Base-by-base conservation (phyloP, 2,797 vertebrate species). In the Sebastes matsubarae region DNA sequence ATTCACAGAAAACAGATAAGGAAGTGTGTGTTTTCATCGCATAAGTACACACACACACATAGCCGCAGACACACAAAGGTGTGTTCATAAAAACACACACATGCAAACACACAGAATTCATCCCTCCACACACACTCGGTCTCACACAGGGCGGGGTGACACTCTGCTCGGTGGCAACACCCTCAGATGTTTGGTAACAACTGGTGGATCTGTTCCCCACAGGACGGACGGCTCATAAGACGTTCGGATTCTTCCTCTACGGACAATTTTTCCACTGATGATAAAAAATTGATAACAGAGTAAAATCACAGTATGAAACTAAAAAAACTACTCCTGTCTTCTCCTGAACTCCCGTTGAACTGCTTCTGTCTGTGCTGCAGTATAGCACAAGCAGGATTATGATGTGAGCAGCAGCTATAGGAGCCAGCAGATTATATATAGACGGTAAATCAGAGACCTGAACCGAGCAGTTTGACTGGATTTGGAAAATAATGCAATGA, bases 321-420 rank as follows among this genome's bases (percentile, higher is more conserved):
- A 74, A 69, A 46, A 36, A 58, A 25, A 27, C 16, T 8, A 30
- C 58, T 70, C 6, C 22, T 74, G 67, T 36, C 27, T 80, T 77
- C 16, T 77, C 57, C 27, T 93, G 85, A 92, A 92, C 89, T 90
- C 69, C 79, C 38, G 70, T 5, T 92, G 91, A 92, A 91, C 87
- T 55, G 46, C 59, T 63, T 71, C 72, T 61, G 77, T 81, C 81
- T 83, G 30, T 76, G 70, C 72, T 81, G 85, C 75, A 81, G 77
- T 79, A 57, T 13, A 81, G n/a, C 72, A 76, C 76, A 80, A 77
- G 81, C 25, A 75, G 80, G 74, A 79, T 88, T 80, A 77, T 67
- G 73, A 82, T 70, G 75, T 80, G 59, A 85, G 64, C 77, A 77
- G 78, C 74, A 77, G 64, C 60, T 34, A 79, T 80, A 75, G 52